Evolutionary conservation across 2,113 vertebrate species (phyloP).

Genomic region (Tragelaphus imberbis): DNA sequence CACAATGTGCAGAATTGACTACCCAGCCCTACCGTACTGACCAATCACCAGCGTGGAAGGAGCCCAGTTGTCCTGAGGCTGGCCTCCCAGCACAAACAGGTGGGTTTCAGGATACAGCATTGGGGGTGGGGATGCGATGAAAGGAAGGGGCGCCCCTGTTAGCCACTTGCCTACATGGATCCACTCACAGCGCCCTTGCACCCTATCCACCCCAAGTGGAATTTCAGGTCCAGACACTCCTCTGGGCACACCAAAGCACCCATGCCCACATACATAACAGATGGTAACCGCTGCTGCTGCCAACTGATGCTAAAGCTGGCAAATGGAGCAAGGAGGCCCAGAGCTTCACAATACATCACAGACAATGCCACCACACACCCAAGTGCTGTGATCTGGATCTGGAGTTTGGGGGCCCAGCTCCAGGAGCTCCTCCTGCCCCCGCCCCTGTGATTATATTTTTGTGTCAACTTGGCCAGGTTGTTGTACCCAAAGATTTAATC

Average conservation of each 20-base stretch:
- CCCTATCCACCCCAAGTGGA: background rate
- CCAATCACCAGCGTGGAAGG: background rate
- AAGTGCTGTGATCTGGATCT: background rate
- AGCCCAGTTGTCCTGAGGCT: background rate
- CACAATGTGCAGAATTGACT: background rate
- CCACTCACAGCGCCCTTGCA: background rate
- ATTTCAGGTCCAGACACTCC: background rate
- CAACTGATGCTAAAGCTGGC: background rate
- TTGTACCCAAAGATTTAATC: background rate
- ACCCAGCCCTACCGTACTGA: background rate
- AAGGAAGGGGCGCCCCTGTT: background rate
- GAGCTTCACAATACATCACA: rapidly evolving
- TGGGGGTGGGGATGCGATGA: background rate
- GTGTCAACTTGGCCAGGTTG: background rate
- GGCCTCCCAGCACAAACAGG: background rate
- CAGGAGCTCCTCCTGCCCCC: rapidly evolving
- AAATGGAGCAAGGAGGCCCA: background rate
- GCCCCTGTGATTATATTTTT: rapidly evolving
- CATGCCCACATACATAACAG: background rate
- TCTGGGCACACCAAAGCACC: too few relatives aligned
- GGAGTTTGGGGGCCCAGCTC: background rate
- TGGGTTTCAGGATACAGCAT: background rate
- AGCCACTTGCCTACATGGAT: background rate
- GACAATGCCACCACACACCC: too few relatives aligned
- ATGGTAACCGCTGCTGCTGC: rapidly evolving